Evolutionary conservation across 2,797 vertebrate genomes (phyloP), one percentile per base, ranked within the genome.

Genomic region (Bradypus variegatus): DNA sequence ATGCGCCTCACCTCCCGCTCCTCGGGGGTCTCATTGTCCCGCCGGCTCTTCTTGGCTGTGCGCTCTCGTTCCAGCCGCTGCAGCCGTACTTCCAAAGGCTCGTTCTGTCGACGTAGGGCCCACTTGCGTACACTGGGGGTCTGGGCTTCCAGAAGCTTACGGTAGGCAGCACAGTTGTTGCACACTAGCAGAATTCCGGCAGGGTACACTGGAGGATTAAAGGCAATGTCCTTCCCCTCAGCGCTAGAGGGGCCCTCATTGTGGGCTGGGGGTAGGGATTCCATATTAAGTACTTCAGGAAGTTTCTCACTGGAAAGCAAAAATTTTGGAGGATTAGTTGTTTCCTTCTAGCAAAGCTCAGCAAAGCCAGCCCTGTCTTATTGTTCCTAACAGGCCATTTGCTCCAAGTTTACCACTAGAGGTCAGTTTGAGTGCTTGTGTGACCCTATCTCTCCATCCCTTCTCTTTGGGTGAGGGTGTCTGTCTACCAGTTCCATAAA

Each of bases 61-160:
- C 99, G 98, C 96, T 99, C 99, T 1, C 99, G 98, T 97, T 99
- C 99, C 67, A 99, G 97, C 0, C 99, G 98, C 90, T 99, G 99
- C 94, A 99, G 6, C 86, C 99, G 97, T 14, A 98, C 98, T 80
- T 99, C 98, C 81, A 98, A 16, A 4, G 99, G 99, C 93, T 99
- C 99, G 0, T 99, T 99, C 97, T 99, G 98, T 91, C 99, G 97
- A 0, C 99, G 98, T 10, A 98, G 96, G 0, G 98, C 99, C 99
- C 99, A 99, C 91, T 98, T 99, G 1, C 98, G 96, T 96, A 98
- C 95, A 0, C 98, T 95, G 0, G 98, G 98, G 0, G 98, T 97
- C 97, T 99, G 98, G 0, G 98, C 97, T 87, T 98, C 98, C 77
- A 99, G 97, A 14, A 99, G 96, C 97, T 99, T 98, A 33, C 99